Percentiles rank a stretch among this genome's conserved stretches.
Evolutionary conservation across 1,140 invertebrate genomes (phyloP).

Genomic region (Bombus impatiens): DNA sequence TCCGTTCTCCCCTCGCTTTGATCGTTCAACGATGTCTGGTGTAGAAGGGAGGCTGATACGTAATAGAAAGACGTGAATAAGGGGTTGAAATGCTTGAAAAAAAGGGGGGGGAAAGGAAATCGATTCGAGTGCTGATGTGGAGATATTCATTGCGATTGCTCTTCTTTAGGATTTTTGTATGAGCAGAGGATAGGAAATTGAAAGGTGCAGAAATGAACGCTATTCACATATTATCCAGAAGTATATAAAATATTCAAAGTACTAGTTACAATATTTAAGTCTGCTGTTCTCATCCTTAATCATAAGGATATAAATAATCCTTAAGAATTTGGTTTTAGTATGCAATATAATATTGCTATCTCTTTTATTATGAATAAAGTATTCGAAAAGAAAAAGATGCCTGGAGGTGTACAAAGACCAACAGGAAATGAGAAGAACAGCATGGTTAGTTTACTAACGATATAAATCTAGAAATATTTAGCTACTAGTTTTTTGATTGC

Average conservation of each 20-base stretch:
- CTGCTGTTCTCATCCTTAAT: too few relatives aligned
- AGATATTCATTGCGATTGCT: not conserved
- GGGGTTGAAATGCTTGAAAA: not conserved
- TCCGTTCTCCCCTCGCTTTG: not conserved
- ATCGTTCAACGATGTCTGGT: not conserved
- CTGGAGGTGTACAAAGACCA: too few relatives aligned
- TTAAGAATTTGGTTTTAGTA: not conserved
- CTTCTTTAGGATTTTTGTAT: not conserved
- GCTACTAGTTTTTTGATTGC: not conserved
- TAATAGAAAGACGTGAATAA: not conserved
- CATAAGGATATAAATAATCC: too few relatives aligned
- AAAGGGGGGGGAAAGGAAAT: not conserved
- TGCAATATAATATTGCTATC: not conserved
- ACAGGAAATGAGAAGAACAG: not conserved
- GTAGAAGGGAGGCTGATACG: not conserved
- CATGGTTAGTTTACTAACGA: not conserved
- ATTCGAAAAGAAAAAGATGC: not conserved
- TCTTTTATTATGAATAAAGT: not conserved
- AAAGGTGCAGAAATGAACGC: too few relatives aligned
- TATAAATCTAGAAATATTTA: conserved; percentile 3
- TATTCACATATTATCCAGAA: too few relatives aligned
- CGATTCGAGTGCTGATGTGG: not conserved
- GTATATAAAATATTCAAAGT: too few relatives aligned
- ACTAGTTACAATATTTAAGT: too few relatives aligned
- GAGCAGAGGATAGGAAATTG: not conserved